These are phyloP conservation scores for Electrona antarctica DNA, from an alignment of 2,113 vertebrate species.

Conservation along the genomic window DNA sequence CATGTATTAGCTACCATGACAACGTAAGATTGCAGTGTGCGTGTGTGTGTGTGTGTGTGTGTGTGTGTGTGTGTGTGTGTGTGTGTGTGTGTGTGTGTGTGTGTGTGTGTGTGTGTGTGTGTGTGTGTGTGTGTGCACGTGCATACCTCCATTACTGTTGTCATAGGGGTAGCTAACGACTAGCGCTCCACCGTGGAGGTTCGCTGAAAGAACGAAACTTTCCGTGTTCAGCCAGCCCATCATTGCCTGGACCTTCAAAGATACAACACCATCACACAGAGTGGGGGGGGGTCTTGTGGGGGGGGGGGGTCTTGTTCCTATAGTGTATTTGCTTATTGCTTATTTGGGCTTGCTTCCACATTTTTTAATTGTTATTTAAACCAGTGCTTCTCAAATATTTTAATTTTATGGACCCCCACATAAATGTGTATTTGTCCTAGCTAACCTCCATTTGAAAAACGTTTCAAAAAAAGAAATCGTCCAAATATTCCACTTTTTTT, in stretches of 20 bases:
- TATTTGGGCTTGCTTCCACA: no score
- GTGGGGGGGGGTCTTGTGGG: no score
- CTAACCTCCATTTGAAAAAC: no score
- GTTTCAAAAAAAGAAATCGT: no score
- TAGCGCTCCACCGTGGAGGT: constrained; percentile 92
- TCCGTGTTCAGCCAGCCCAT: constrained; percentile 89
- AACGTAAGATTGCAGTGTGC: background rate
- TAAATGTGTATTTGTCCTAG: no score
- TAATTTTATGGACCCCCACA: no score
- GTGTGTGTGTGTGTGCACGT: background rate
- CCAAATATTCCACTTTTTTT: no score
- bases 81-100: background rate
- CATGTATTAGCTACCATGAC: no score
- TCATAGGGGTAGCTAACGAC: constrained; percentile 96
- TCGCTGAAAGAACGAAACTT: constrained; percentile 92
- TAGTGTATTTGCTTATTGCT: no score
- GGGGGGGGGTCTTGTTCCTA: no score
- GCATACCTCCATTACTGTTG: constrained; percentile 84
- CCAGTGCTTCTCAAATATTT: no score
- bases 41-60: constrained; percentile 10
- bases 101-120: constrained; percentile 12
- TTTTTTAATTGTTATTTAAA: no score
- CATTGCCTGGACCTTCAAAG: constrained; percentile 80
- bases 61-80: constrained; percentile 13
- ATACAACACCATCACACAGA: background rate